Evolutionary conservation across 2,113 vertebrate species (phyloP).

Genomic region (Ammodramus savannarum): DNA sequence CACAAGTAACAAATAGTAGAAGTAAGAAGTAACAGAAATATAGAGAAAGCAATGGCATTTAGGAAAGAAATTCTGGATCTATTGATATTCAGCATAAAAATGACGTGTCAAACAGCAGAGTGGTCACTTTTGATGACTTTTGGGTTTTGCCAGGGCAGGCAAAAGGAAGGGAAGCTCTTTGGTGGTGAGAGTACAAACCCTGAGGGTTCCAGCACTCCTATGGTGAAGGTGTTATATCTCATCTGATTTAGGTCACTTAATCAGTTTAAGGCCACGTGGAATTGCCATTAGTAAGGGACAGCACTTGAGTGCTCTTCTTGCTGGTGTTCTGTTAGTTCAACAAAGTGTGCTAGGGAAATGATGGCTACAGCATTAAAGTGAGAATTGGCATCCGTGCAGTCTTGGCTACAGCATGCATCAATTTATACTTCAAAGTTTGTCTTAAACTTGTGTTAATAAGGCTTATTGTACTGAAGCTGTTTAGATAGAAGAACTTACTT

Average conservation of each 20-base stretch:
- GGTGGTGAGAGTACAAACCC: neutral
- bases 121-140: neutral
- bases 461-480: neutral
- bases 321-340: neutral
- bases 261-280: neutral
- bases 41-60: neutral
- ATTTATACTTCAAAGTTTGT: neutral
- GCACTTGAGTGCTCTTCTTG: neutral
- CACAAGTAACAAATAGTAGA: neutral
- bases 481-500: neutral
- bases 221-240: neutral
- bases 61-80: neutral
- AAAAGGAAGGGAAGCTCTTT: neutral
- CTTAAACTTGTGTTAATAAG: neutral
- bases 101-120: neutral
- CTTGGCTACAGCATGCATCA: neutral
- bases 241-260: neutral
- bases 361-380: neutral
- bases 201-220: accelerated
- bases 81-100: neutral
- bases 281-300: neutral
- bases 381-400: neutral
- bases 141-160: neutral
- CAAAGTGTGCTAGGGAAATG: neutral
- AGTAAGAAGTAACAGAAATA: neutral